Evolutionary conservation across 92 coral and sea anemone genomes (phyloP).

Genomic region (Palythoa grandiflora): DNA sequence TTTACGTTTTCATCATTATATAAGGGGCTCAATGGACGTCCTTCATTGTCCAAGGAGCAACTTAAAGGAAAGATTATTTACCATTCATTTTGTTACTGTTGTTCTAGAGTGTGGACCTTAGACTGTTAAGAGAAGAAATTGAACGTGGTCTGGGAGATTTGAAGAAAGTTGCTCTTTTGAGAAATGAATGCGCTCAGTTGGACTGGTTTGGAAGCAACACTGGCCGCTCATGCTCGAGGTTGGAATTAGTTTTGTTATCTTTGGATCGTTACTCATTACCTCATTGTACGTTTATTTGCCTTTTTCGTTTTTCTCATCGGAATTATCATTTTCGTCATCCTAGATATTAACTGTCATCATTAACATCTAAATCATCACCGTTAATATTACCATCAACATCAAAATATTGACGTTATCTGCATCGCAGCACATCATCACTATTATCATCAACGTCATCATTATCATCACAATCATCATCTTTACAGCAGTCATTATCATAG

Average conservation of each 20-base stretch:
- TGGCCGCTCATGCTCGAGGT: slow-evolving; percentile 85
- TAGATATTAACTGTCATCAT: too few relatives aligned
- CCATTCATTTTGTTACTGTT: neutral
- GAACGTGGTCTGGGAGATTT: slow-evolving; percentile 89
- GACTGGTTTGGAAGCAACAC: slow-evolving; percentile 97
- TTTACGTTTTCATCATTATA: too few relatives aligned
- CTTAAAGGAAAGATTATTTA: neutral
- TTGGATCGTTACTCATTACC: neutral
- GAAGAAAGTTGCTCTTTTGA: slow-evolving; percentile 86
- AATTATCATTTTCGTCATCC: too few relatives aligned
- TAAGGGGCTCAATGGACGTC: too few relatives aligned
- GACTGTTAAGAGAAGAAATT: slow-evolving; percentile 91
- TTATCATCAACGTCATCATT: too few relatives aligned
- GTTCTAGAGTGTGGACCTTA: slow-evolving; percentile 92
- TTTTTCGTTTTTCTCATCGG: neutral
- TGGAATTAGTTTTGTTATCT: slow-evolving; percentile 23
- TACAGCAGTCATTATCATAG: too few relatives aligned
- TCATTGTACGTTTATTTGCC: neutral
- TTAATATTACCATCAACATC: too few relatives aligned
- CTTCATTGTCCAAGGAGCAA: too few relatives aligned
- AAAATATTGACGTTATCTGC: too few relatives aligned
- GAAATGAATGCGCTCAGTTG: slow-evolving; percentile 97
- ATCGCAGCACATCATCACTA: too few relatives aligned
- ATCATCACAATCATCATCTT: too few relatives aligned
- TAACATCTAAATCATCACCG: too few relatives aligned